Base-by-base conservation (phyloP, 2,113 vertebrate species). In the Motacilla alba region DNA sequence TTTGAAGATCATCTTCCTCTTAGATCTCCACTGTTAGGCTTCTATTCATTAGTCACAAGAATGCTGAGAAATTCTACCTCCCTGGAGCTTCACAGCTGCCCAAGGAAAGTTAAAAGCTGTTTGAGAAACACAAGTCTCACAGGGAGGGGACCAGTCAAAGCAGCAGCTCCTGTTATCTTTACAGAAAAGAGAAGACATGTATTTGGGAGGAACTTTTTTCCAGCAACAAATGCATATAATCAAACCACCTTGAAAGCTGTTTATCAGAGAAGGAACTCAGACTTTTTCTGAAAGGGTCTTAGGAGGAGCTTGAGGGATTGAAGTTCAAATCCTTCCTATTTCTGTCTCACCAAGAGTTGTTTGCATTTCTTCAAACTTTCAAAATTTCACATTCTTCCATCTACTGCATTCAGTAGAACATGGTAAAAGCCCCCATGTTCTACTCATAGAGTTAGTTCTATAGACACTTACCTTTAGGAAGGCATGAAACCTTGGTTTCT, bases 401-500 rank as follows among this genome's bases (percentile, higher is more conserved):
- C 16, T 56, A 72, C 6, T 49, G 19, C 39, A 52, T 75, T 68
- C 60, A 79, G 30, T 2, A 52, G 13, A 47, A 75, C 37, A 47
- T 55, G 5, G 26, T 52, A 70, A 87, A 4, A 11, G n/a, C 11
- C 19, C 41, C 28, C 41, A 39, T 3, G 5, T 18, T 53, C 28
- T 43, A 27, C 26, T 35, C 56, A 35, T 2, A 55, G 43, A 60
- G 6, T 67, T 23, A 18, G 12, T 18, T 80, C 21, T 59, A 69
- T 90, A 90, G 39, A 30, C 43, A 58, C 44, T 95, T 97, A 99
- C 99, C 99, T 99, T 99, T 5, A 99, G 96, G 94, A 99, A 99
- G 53, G 99, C 99, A 83, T 99, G 99, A 98, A 99, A 99, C 68
- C 99, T 98, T 37, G 99, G 99, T 90, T 99, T 99, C 97, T 98